Base-by-base conservation (phyloP, 1,140 invertebrate genomes). In the Limonius californicus region DNA sequence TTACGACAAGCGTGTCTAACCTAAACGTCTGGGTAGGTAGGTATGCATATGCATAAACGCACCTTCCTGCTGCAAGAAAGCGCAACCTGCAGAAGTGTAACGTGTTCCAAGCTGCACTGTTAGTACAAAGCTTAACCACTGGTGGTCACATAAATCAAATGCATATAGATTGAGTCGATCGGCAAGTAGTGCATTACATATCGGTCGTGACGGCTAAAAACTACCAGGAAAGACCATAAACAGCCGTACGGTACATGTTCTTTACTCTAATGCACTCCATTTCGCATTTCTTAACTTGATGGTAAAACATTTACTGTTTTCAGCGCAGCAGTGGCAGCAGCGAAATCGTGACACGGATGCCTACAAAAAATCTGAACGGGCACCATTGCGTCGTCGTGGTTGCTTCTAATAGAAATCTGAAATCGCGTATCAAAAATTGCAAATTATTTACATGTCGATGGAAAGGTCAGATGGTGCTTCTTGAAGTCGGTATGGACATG, bases 161-260 rank as follows among this genome's bases (percentile, higher is more conserved):
- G 57, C 50, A 56, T 55, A 61, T 60, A 64, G 62, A 64, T 64
- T 64, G 62, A 64, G 58, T 64, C 30, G 62, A 64, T 59, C 50
- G 47, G 58, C 62, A 55, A 56, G 62, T 64, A 64, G 57, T 64
- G 62, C 62, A 64, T 64, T 64, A 64, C 62, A 61, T 64, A 64
- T 64, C 62, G 62, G 62, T 64, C 62, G 62, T 64, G 62, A 64
- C 62, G 58, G 42, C 32, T 59, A 59, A 59, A 59, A 59, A 59
- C 57, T 59, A 59, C 57, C 45, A 59, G 57, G 57, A 59, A 59
- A 35, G 18, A 15, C 57, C 23, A 59, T 59, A 59, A 59, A 59
- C 57, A 59, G 20, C 18, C 21, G 20, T 20, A 23, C 27, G 32
- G 32, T 23, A 30, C 35, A 39, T 39, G 35, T 39, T 39, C 35